Evolutionary conservation across 2,888 invertebrate genomes (phyloP).

Genomic region (Micoletzkya japonica): DNA sequence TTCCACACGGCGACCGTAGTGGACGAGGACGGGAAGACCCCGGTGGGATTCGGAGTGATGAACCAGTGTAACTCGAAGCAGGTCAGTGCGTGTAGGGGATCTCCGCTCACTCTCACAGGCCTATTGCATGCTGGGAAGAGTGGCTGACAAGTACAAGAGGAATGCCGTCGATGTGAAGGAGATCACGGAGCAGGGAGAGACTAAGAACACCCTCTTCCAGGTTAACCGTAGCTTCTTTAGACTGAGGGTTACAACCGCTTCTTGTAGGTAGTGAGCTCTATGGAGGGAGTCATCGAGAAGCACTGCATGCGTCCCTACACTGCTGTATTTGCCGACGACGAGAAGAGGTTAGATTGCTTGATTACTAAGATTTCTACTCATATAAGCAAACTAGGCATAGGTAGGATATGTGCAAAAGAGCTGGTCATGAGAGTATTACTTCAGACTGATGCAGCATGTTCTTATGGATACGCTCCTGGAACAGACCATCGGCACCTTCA

Average conservation of each 20-base stretch:
- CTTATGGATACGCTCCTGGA: conserved; percentile 41
- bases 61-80: conserved; percentile 48
- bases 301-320: conserved; percentile 41
- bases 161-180: conserved; percentile 48
- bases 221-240: conserved; percentile 30
- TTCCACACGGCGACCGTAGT: conserved; percentile 49
- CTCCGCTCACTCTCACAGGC: conserved; percentile 35
- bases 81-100: conserved; percentile 27
- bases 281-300: conserved; percentile 30
- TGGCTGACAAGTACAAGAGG: conserved; percentile 47
- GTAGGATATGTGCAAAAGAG: background rate
- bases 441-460: conserved; percentile 34
- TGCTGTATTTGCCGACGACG: conserved; percentile 44
- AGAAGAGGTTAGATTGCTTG: conserved; percentile 35
- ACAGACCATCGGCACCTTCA: conserved; percentile 42
- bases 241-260: background rate
- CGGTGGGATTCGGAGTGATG: conserved; percentile 56
- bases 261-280: conserved; percentile 29
- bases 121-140: conserved; percentile 54
- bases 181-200: conserved; percentile 26
- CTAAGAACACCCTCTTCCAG: conserved; percentile 40
- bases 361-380: conserved; percentile 14
- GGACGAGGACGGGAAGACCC: conserved; percentile 38
- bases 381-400: background rate
- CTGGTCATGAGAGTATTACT: background rate